A percentile compares a stretch with the other conserved stretches of the same genome.
Conservation (phyloP, 2,113 vertebrate species). For the Perccottus glenii region DNA sequence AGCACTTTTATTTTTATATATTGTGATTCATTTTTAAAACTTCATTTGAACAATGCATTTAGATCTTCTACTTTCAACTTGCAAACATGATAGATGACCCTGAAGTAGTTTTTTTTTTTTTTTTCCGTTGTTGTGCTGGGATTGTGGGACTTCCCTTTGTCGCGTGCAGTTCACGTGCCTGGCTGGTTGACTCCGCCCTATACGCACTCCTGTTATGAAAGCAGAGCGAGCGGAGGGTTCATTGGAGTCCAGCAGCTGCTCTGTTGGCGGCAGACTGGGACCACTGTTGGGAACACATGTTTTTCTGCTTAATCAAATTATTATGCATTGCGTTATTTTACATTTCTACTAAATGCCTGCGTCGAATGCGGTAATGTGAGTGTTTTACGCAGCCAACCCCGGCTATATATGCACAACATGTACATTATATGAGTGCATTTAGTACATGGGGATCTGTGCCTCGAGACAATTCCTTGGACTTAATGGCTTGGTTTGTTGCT, state of each 20-base stretch:
- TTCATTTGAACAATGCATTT: too few relatives aligned
- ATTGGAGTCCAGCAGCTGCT: too few relatives aligned
- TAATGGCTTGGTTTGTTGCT: too few relatives aligned
- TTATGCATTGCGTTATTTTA: too few relatives aligned
- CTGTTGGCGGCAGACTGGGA: too few relatives aligned
- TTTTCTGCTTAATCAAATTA: background rate
- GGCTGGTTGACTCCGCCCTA: slow-evolving; percentile 29
- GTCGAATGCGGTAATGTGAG: background rate
- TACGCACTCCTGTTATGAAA: slow-evolving; percentile 42
- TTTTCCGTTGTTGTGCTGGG: too few relatives aligned
- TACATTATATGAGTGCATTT: background rate
- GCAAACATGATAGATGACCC: too few relatives aligned
- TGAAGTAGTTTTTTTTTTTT: too few relatives aligned
- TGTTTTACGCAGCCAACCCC: background rate
- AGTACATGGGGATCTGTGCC: slow-evolving; percentile 30
- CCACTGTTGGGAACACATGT: background rate
- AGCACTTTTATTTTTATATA: too few relatives aligned
- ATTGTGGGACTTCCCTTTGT: background rate
- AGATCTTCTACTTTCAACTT: too few relatives aligned
- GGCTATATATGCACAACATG: background rate
- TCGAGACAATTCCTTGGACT: too few relatives aligned
- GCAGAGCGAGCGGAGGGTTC: slow-evolving; percentile 2
- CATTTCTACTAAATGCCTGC: background rate
- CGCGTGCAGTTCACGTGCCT: slow-evolving; percentile 9
- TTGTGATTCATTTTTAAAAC: too few relatives aligned